Conservation (phyloP, 2,797 vertebrate species). For the Sebastes itinus region DNA sequence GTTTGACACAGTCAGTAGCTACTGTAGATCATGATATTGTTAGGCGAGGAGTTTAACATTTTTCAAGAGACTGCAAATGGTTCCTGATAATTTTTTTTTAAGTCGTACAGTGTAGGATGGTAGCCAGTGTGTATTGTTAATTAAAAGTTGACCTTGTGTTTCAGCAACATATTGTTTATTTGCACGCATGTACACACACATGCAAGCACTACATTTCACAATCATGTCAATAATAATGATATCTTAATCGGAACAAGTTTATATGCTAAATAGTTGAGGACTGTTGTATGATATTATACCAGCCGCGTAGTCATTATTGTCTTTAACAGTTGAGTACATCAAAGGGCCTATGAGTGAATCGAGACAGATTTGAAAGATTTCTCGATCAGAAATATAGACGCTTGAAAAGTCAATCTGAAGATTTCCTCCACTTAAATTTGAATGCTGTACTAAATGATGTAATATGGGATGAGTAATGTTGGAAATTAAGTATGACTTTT, state of each 20-base stretch:
- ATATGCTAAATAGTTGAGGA: slow-evolving; percentile 22
- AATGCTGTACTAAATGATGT: slow-evolving; percentile 41
- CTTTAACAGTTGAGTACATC: background rate
- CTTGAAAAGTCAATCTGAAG: background rate
- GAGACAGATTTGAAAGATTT: background rate
- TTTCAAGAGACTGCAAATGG: slow-evolving; percentile 7
- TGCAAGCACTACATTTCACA: slow-evolving; percentile 34
- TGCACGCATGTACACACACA: slow-evolving; percentile 1
- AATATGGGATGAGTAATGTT: slow-evolving; percentile 21
- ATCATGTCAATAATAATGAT: slow-evolving; percentile 18
- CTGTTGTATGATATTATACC: slow-evolving; percentile 6
- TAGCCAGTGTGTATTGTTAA: background rate
- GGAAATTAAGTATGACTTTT: slow-evolving; percentile 7
- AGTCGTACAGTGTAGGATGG: background rate
- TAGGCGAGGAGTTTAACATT: background rate
- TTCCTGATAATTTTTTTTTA: background rate
- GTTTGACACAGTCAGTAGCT: background rate
- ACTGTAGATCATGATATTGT: slow-evolving; percentile 5
- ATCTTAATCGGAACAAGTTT: slow-evolving; percentile 2
- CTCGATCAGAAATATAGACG: background rate
- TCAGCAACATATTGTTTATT: slow-evolving; percentile 38
- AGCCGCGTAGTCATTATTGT: slow-evolving; percentile 17
- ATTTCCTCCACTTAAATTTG: slow-evolving; percentile 11
- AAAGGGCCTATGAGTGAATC: background rate
- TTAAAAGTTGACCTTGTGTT: slow-evolving; percentile 6